phyloP scores from a whole-genome alignment of 2,113 vertebrate genomes.

The Percopsis transmontana region DNA sequence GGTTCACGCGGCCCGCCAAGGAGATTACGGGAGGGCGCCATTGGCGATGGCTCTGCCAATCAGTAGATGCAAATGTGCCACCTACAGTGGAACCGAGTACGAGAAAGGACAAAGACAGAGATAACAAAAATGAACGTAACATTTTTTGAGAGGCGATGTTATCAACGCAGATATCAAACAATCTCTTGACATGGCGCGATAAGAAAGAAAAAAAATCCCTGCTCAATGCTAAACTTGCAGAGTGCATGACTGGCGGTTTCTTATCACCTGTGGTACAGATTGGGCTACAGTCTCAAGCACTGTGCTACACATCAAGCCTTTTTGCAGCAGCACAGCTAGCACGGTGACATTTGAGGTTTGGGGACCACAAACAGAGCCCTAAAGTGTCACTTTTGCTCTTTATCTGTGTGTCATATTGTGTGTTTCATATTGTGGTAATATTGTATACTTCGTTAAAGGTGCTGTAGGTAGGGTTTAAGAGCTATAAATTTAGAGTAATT shows the following conservation, averaged over 20 bases:
- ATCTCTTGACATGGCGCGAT: conserved; percentile 6
- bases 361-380: no score
- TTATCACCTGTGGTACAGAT: conserved; percentile 39
- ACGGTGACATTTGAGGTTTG: no score
- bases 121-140: not conserved
- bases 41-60: conserved; percentile 32
- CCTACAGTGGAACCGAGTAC: conserved; percentile 21
- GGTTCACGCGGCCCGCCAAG: not conserved
- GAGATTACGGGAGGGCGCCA: conserved; percentile 42
- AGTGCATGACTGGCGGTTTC: not conserved
- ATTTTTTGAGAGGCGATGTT: not conserved
- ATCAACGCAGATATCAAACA: not conserved
- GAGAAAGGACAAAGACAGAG: conserved; percentile 11
- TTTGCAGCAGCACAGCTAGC: no score
- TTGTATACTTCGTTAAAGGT: no score
- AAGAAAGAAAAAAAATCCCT: conserved; percentile 34
- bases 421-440: no score
- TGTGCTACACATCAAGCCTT: no score
- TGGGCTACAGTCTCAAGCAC: conserved; percentile 12
- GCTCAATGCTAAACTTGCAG: conserved; percentile 40
- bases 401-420: no score
- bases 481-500: no score
- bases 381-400: no score
- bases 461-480: no score
- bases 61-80: conserved; percentile 38